Conservation (phyloP, 37 sponge, comb jelly and placozoan species). For the Hexactinellida sp. region DNA sequence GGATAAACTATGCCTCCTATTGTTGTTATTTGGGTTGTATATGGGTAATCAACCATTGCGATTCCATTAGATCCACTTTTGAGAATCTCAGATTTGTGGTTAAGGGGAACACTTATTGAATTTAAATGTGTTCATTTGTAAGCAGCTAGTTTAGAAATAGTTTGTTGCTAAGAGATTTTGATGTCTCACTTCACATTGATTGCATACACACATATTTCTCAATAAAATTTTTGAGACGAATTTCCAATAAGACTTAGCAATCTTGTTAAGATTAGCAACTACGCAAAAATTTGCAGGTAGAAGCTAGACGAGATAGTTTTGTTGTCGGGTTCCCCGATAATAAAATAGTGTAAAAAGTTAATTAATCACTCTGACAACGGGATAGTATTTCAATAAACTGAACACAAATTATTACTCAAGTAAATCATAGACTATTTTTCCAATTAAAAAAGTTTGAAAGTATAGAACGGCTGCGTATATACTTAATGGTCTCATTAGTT, state of each 20-base stretch:
- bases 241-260: not conserved
- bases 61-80: no score
- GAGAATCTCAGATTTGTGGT: no score
- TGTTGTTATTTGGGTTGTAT: no score
- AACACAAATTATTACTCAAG: not conserved
- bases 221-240: not conserved
- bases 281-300: not conserved
- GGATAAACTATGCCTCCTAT: no score
- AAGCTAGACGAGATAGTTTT: not conserved
- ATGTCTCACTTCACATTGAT: not conserved
- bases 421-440: not conserved
- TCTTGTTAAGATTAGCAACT: not conserved
- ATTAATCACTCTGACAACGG: not conserved
- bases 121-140: not conserved
- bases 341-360: conserved; percentile 1
- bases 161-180: not conserved
- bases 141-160: not conserved
- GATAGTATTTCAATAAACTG: not conserved
- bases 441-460: not conserved
- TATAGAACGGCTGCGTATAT: not conserved
- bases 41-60: no score
- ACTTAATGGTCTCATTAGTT: no score
- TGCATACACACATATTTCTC: not conserved
- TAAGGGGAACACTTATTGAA: not conserved
- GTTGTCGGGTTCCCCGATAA: not conserved